These are phyloP conservation scores for Scaptomyza caliginosa DNA, from an alignment of 2,888 invertebrate species.

Conservation along the genomic window DNA sequence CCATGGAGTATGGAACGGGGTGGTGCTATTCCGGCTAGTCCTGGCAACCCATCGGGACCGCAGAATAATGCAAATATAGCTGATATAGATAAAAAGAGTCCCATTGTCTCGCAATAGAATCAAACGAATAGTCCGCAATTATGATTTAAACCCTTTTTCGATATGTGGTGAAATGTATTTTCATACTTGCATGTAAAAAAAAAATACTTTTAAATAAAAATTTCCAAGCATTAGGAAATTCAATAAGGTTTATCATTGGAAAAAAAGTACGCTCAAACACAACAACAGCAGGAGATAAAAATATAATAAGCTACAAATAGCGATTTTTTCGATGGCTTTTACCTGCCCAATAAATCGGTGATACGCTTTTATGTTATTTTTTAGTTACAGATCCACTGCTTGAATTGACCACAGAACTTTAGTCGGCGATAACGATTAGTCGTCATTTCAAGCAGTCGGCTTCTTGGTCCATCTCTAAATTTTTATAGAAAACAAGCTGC, in stretches of 20 bases:
- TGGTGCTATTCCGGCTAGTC: slow-evolving; percentile 86
- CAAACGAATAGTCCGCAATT: slow-evolving; percentile 51
- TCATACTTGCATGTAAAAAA: slow-evolving; percentile 76
- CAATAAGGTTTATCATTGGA: slow-evolving; percentile 14
- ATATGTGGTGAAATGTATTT: slow-evolving; percentile 79
- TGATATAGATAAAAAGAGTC: slow-evolving; percentile 92
- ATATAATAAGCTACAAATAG: not conserved
- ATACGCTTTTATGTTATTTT: not conserved
- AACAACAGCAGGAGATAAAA: no score
- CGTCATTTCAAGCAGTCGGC: not conserved
- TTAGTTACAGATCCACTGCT: not conserved
- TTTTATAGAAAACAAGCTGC: slow-evolving; percentile 7
- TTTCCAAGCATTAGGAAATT: slow-evolving; percentile 71
- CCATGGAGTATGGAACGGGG: slow-evolving; percentile 85
- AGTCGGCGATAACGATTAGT: slow-evolving; percentile 1
- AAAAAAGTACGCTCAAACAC: not conserved
- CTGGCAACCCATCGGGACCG: slow-evolving; percentile 83
- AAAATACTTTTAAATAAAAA: slow-evolving; percentile 74
- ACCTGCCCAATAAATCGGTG: not conserved
- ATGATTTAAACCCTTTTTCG: slow-evolving; percentile 54
- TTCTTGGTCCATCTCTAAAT: slow-evolving; percentile 3
- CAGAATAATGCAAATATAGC: slow-evolving; percentile 85
- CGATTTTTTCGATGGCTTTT: not conserved
- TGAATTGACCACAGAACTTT: not conserved
- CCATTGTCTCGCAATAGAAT: slow-evolving; percentile 91